Evolutionary conservation across 1,140 invertebrate genomes (phyloP).

Genomic region (Drosophila subpulchrella): DNA sequence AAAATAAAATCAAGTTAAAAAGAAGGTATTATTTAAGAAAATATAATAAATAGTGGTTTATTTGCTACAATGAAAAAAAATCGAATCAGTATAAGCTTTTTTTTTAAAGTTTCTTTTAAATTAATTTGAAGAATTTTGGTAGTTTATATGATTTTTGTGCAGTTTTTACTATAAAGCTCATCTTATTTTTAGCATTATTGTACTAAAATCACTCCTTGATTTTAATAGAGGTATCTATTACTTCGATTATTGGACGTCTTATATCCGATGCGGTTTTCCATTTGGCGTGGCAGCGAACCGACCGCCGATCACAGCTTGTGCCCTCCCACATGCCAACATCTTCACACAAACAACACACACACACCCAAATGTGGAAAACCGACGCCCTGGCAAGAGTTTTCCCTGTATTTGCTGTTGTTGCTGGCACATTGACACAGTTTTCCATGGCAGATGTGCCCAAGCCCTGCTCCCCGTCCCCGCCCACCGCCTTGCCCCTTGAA

Average conservation of each 20-base stretch:
- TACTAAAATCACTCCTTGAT: too few species aligned
- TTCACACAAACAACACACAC: slow-evolving; percentile 33
- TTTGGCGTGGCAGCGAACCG: slow-evolving; percentile 68
- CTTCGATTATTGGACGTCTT: neutral
- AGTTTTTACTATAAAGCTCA: too few species aligned
- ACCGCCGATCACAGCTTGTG: slow-evolving; percentile 62
- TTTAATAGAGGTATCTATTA: neutral
- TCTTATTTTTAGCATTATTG: too few species aligned
- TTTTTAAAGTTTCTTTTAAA: too few species aligned
- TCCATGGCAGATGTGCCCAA: slow-evolving; percentile 74
- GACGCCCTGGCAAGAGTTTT: slow-evolving; percentile 63
- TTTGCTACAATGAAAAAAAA: too few species aligned
- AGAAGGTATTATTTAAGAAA: too few species aligned
- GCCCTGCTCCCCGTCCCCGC: slow-evolving; percentile 17
- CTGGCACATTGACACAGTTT: slow-evolving; percentile 79
- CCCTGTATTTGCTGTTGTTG: slow-evolving; percentile 35
- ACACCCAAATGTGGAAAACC: slow-evolving; percentile 39
- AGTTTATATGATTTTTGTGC: too few species aligned
- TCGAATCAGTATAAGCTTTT: too few species aligned
- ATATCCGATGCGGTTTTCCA: slow-evolving; percentile 36
- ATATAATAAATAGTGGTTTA: too few species aligned
- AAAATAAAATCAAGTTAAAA: too few species aligned
- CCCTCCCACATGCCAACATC: slow-evolving; percentile 76
- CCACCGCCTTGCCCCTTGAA: neutral
- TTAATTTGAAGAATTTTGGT: too few species aligned